Conservation (phyloP, 2,797 vertebrate genomes). For the Pangasius krempfi region DNA sequence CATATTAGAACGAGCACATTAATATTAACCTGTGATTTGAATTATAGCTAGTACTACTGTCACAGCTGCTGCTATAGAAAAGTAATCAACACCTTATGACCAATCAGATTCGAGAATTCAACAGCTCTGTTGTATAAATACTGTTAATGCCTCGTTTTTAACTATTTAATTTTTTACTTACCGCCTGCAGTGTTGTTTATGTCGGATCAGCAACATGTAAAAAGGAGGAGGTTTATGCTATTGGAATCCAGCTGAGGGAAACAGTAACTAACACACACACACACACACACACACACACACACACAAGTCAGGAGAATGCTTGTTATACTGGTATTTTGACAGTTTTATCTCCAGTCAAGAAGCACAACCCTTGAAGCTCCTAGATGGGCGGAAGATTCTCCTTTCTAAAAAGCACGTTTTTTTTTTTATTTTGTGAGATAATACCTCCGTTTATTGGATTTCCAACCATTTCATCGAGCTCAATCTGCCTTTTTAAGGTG, state of each 20-base stretch:
- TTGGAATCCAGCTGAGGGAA: conserved; percentile 41
- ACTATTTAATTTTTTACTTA: conserved; percentile 14
- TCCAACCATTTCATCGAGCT: conserved; percentile 97
- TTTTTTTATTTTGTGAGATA: conserved; percentile 85
- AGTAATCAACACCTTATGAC: background rate
- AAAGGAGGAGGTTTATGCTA: conserved; percentile 29
- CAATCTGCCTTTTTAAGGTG: conserved; percentile 96
- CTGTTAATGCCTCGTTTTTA: background rate
- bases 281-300: conserved; percentile 26
- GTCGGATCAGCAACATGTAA: conserved; percentile 10
- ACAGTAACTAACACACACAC: conserved; percentile 24
- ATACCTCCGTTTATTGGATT: conserved; percentile 98
- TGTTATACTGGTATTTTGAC: conserved; percentile 66
- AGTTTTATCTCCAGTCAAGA: conserved; percentile 74
- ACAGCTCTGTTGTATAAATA: background rate
- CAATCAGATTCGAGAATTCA: background rate
- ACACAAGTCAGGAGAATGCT: background rate
- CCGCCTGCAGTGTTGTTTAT: conserved; percentile 17
- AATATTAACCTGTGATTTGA: background rate
- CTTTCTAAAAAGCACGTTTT: conserved; percentile 73
- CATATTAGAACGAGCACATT: background rate
- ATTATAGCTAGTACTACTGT: background rate
- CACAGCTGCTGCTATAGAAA: background rate
- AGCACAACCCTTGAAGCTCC: conserved; percentile 77
- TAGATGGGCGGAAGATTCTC: conserved; percentile 91